phyloP scores from a whole-genome alignment of 2,113 vertebrate species.

The Burhinus bistriatus region DNA sequence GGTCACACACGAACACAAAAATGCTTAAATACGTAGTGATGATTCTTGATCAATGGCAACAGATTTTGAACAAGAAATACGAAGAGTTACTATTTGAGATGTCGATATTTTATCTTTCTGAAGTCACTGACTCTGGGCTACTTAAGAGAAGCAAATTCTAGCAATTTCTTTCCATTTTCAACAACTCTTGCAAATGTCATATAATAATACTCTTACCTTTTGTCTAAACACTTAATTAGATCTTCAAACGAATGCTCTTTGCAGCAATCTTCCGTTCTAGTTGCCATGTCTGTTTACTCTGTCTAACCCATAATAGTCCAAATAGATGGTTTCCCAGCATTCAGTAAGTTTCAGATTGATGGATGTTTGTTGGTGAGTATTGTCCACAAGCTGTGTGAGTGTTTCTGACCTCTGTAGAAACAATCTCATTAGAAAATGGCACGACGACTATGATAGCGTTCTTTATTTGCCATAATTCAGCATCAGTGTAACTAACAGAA shows the following conservation, averaged over 20 bases:
- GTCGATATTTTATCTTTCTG: not conserved
- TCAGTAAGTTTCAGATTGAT: not conserved
- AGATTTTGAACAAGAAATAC: not conserved
- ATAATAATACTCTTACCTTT: not conserved
- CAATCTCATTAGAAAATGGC: not conserved
- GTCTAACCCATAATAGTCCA: not conserved
- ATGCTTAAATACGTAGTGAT: not conserved
- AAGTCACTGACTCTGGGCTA: not conserved
- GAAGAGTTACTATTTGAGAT: not conserved
- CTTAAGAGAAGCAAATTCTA: not conserved
- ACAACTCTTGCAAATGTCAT: not conserved
- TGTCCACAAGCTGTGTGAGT: not conserved
- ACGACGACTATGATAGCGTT: not conserved
- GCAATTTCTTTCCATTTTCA: not conserved
- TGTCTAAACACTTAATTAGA: not conserved
- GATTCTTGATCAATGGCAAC: not conserved
- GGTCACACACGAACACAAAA: fast-evolving
- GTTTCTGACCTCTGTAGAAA: not conserved
- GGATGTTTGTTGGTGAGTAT: not conserved
- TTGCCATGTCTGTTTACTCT: not conserved
- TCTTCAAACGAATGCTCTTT: not conserved
- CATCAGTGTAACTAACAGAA: fast-evolving
- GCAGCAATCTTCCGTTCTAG: not conserved
- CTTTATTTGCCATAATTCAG: not conserved
- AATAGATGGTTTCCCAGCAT: not conserved